These are phyloP conservation scores for Limnephilus auricula DNA, from an alignment of 2,888 invertebrate genomes.

Conservation along the genomic window DNA sequence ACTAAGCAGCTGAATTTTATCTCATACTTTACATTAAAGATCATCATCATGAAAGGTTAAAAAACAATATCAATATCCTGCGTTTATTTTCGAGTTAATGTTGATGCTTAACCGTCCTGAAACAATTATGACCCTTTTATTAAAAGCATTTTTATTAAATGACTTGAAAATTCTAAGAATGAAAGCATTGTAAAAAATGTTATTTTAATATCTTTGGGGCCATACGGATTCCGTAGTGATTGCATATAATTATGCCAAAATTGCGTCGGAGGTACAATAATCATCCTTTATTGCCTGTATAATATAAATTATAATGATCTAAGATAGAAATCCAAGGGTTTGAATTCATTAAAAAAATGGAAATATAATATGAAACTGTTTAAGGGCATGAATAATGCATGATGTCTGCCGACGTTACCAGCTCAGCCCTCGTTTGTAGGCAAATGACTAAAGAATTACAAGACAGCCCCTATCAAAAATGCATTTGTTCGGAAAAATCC, in stretches of 20 bases:
- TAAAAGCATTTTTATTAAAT: neutral
- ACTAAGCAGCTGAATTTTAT: neutral
- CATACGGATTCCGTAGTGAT: conserved; percentile 31
- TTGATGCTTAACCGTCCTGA: neutral
- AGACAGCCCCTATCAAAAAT: conserved; percentile 54
- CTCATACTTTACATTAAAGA: neutral
- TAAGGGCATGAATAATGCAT: conserved; percentile 53
- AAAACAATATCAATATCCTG: neutral
- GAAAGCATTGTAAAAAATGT: neutral
- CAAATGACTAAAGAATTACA: conserved; percentile 54
- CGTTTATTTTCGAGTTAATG: neutral
- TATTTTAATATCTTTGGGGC: neutral
- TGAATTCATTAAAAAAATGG: conserved; percentile 13
- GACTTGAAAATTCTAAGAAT: neutral
- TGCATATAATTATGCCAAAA: conserved; percentile 37
- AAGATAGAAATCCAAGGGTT: conserved; percentile 7
- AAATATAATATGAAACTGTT: conserved; percentile 53
- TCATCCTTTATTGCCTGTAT: conserved; percentile 2
- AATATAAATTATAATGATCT: conserved; percentile 24
- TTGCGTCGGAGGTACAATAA: neutral
- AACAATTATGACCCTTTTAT: neutral
- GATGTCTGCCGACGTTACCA: conserved; percentile 12
- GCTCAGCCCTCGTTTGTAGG: conserved; percentile 46
- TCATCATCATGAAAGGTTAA: neutral
- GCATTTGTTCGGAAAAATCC: conserved; percentile 50